These are phyloP conservation scores for Porites lobata DNA, from an alignment of 92 coral and sea anemone genomes.

Conservation along the genomic window DNA sequence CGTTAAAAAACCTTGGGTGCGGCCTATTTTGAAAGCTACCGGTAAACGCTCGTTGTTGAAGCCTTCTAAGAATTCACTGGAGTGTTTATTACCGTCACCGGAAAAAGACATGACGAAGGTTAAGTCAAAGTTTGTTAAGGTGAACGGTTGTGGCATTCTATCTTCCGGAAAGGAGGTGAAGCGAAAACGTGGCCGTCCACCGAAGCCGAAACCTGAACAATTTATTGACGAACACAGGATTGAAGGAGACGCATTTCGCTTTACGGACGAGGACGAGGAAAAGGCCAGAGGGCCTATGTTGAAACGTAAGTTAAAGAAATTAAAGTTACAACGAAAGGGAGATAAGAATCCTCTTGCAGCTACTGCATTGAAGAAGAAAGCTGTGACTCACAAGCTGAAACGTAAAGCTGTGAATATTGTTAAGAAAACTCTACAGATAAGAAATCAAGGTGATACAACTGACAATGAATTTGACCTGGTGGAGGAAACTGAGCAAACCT, in stretches of 20 bases:
- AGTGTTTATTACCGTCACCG: slow-evolving; percentile 59
- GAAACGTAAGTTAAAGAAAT: slow-evolving; percentile 76
- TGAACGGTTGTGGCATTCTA: slow-evolving; percentile 73
- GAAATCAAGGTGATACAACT: slow-evolving; percentile 32
- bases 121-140: slow-evolving; percentile 72
- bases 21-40: slow-evolving; percentile 88
- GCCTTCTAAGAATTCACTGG: slow-evolving; percentile 70
- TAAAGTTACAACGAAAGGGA: slow-evolving; percentile 58
- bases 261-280: slow-evolving; percentile 79
- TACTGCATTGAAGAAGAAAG: slow-evolving; percentile 73
- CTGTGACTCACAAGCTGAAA: slow-evolving; percentile 75
- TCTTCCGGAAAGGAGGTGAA: slow-evolving; percentile 66
- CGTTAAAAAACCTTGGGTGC: slow-evolving; percentile 97
- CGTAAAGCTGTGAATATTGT: slow-evolving; percentile 83
- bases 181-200: slow-evolving; percentile 88
- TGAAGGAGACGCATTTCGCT: slow-evolving; percentile 75
- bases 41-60: slow-evolving; percentile 79
- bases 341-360: slow-evolving; percentile 84
- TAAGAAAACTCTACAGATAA: slow-evolving; percentile 63
- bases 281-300: slow-evolving; percentile 28
- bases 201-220: slow-evolving; percentile 63
- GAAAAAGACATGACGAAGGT: slow-evolving; percentile 57
- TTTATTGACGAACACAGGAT: slow-evolving; percentile 40
- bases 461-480: slow-evolving; percentile 25
- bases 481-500: slow-evolving; percentile 36